phyloP scores from a whole-genome alignment of 2,113 vertebrate genomes.

The Poecilia latipinna region DNA sequence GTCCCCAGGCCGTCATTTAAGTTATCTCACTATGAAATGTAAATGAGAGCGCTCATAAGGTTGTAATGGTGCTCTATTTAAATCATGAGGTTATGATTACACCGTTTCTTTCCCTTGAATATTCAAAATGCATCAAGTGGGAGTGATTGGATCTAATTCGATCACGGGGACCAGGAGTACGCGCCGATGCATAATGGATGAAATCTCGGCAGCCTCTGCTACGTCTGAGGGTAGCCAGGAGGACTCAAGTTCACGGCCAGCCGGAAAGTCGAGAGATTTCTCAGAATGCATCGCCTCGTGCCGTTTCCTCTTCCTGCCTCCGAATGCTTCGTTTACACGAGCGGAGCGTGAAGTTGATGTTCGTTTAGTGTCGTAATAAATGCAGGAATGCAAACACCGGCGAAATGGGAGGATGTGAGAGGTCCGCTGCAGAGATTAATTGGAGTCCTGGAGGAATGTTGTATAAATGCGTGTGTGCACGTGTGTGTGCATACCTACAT shows the following conservation, averaged over 20 bases:
- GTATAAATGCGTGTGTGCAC: neutral
- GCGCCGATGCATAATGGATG: constrained; percentile 60
- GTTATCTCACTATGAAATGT: constrained; percentile 58
- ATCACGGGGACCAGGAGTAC: constrained; percentile 43
- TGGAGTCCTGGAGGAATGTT: constrained; percentile 38
- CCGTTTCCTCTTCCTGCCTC: constrained; percentile 14
- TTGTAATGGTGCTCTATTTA: constrained; percentile 68
- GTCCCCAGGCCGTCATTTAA: constrained; percentile 57
- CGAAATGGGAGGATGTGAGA: constrained; percentile 36
- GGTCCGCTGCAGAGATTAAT: constrained; percentile 60
- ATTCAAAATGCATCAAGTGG: constrained; percentile 65
- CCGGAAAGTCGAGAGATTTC: constrained; percentile 26
- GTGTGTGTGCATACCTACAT: constrained; percentile 14
- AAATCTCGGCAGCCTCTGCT: constrained; percentile 22
- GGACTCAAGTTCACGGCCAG: constrained; percentile 41
- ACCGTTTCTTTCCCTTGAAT: constrained; percentile 64
- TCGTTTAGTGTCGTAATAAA: constrained; percentile 52
- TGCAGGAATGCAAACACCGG: constrained; percentile 24
- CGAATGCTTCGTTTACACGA: constrained; percentile 30
- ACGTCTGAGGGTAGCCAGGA: constrained; percentile 20
- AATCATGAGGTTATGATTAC: constrained; percentile 75
- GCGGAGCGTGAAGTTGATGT: constrained; percentile 27
- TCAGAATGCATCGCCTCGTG: constrained; percentile 57
- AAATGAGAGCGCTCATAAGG: constrained; percentile 68
- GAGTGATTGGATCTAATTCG: constrained; percentile 58